These are phyloP conservation scores for Hyperoodon ampullatus DNA, from an alignment of 2,113 vertebrate genomes.

Conservation along the genomic window DNA sequence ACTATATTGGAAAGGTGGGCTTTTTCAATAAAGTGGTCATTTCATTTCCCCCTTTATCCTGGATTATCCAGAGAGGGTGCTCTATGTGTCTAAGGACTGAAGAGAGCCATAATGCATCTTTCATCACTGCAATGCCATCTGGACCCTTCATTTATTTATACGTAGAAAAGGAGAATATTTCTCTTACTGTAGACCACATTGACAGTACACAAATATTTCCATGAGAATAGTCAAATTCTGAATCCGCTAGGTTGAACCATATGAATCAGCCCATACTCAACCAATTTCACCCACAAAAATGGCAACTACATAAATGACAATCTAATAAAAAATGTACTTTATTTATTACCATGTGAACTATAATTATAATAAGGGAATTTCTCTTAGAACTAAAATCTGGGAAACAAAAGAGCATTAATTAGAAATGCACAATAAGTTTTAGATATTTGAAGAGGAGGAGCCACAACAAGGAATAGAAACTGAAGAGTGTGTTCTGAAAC, in stretches of 20 bases:
- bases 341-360: background rate
- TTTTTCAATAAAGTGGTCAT: conserved; percentile 64
- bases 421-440: background rate
- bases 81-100: background rate
- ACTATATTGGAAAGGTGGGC: conserved; percentile 75
- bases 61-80: background rate
- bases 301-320: background rate
- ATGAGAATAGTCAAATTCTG: background rate
- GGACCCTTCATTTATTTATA: conserved; percentile 41
- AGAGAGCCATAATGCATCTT: conserved; percentile 1
- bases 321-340: background rate
- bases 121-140: conserved; percentile 44
- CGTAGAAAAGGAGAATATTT: background rate
- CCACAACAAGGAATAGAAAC: background rate
- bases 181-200: background rate
- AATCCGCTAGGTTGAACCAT: background rate
- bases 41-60: conserved; percentile 48
- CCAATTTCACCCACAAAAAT: background rate
- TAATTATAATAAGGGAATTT: background rate
- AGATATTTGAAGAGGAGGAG: background rate
- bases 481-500: background rate
- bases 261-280: background rate
- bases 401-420: background rate
- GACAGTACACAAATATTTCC: background rate
- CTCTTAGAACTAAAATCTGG: background rate